Base-by-base conservation (phyloP, 2,797 vertebrate species). In the Acanthurus tractus region DNA sequence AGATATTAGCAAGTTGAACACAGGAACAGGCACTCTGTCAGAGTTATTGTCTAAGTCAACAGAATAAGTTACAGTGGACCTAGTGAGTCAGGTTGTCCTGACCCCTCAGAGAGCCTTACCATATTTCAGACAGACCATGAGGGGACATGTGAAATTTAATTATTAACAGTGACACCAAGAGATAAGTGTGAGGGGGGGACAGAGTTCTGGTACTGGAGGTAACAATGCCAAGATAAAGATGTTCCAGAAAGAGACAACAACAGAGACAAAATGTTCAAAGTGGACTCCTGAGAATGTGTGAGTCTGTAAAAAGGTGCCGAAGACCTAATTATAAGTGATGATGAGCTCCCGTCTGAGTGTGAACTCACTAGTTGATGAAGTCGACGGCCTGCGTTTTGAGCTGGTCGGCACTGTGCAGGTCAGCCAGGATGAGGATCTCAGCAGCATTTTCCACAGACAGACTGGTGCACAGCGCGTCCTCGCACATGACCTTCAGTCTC, bases 401-500 rank as follows among this genome's bases (percentile, higher is more conserved):
- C 76, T 97, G 97, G 87, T 97, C 96, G 0, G 97, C 95, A 0
- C 96, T 97, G 91, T 97, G 97, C 76, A 97, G 95, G 93, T 98
- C 97, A 11, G 98, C 96, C 81, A 98, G 94, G 85, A 98, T 96
- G 73, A 97, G 95, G 86, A 97, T 96, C 86, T 98, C 97, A 0
- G 97, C 96, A 0, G 96, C 96, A 0, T 97, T 98, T 79, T 98
- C 97, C 92, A 96, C 97, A 0, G 96, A 97, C 54, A 97, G 95
- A 83, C 96, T 96, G 56, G 95, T 96, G 93, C 97, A 97, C 74
- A 97, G 94, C 2, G 96, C 97, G 2, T 98, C 97, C 91, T 98
- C 97, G 40, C 98, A 98, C 97, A 97, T 98, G 92, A 99, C 97
- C 95, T 98, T 98, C 88, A 98, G 95, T 46, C 97, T 95, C 90